These are phyloP conservation scores for Thomomys bottae DNA, from an alignment of 2,113 vertebrate genomes.

Conservation along the genomic window DNA sequence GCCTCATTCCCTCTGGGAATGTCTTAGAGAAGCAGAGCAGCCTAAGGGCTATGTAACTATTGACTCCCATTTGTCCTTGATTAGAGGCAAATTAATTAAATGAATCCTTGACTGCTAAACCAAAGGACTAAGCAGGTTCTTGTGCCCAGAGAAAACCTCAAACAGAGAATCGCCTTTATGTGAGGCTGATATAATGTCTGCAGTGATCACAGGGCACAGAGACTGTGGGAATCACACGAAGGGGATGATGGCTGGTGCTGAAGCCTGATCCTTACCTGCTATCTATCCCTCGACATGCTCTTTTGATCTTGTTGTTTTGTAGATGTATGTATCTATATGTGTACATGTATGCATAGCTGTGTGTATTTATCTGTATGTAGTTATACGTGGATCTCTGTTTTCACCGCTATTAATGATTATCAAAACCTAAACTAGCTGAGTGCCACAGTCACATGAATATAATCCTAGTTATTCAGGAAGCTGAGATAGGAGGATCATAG, in stretches of 20 bases:
- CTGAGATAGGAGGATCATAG: too few relatives aligned
- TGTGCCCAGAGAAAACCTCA: neutral
- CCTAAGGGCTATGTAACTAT: rapidly evolving
- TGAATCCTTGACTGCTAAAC: neutral
- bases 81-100: neutral
- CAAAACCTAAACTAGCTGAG: neutral
- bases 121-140: neutral
- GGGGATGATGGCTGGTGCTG: too few relatives aligned
- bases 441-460: too few relatives aligned
- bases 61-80: neutral
- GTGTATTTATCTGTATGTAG: neutral
- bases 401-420: neutral
- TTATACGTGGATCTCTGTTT: neutral
- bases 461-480: too few relatives aligned
- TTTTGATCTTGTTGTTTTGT: neutral
- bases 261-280: too few relatives aligned
- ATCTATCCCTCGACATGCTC: too few relatives aligned
- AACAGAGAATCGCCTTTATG: neutral
- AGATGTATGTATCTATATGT: neutral
- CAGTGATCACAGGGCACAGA: neutral
- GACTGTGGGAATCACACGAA: neutral
- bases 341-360: too few relatives aligned
- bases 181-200: neutral
- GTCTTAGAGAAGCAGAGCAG: neutral
- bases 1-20: neutral